Evolutionary conservation across 2,888 invertebrate genomes (phyloP), one percentile per base, ranked within the genome.

Genomic region (Torymus texanus): DNA sequence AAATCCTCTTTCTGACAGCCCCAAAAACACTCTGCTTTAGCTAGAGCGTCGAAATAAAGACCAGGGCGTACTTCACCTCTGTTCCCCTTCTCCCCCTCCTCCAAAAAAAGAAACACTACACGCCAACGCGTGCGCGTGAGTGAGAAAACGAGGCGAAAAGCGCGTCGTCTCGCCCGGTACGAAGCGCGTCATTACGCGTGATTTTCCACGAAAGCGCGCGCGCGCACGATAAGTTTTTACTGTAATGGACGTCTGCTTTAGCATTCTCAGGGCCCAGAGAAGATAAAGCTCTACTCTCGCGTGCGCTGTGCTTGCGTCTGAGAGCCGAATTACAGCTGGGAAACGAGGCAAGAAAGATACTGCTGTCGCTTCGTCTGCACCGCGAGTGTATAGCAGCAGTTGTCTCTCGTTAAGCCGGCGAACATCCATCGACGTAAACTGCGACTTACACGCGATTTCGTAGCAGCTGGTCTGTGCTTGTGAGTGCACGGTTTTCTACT

Each of bases 181-280:
- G 29, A 29, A n/a, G n/a, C 50, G 11, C 50, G 58, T 74, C 74
- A 66, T 74, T 66, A 66, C 65, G 59, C 51, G 16, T 14, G 66
- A 59, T 58, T 58, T 74, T 66, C 56, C 55, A 41, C 13, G 12
- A 18, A 58, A 53, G 41, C 21, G 29, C 29, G 29, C 16, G 29
- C 41, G 14, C 18, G 73, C 50, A 50, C 66, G 66, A 66, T 74
- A 65, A 74, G 58, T 66, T 74, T 65, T 74, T 66, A 74, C 74
- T 50, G 73, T 62, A 73, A 62, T 55, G 56, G 56, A 16, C 72
- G 41, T 73, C 72, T 74, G 66, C 63, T 63, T 56, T 56, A 29
- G 56, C 53, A 63, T 73, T 55, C 72, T 2, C 14, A 55, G 55
- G 14, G 51, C 1, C 13, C 18, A n/a, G 51, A 5, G n/a, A 24